A percentile compares a stretch with the other conserved stretches of the same genome.
Evolutionary conservation across 1,140 invertebrate genomes (phyloP).

Genomic region (Drosophila micromelanica): DNA sequence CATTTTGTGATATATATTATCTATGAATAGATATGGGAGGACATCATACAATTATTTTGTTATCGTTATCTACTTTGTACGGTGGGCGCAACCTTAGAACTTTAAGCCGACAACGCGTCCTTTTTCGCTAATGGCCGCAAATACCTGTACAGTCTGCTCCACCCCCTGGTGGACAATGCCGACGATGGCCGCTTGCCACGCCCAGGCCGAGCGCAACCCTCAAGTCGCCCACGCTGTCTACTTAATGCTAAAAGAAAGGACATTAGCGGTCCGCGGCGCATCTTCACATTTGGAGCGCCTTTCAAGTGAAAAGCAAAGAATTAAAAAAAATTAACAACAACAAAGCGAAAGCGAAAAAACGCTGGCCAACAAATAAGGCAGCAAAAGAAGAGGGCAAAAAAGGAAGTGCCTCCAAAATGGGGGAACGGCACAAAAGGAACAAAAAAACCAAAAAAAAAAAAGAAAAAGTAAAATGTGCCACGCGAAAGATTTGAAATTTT

Average conservation of each 20-base stretch:
- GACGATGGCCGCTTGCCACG: conserved; percentile 35
- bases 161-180: conserved; percentile 12
- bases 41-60: conserved; percentile 6
- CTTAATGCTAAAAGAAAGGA: conserved; percentile 83
- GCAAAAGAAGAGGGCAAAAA: neutral
- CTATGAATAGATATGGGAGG: neutral
- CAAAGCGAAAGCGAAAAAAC: conserved; percentile 8
- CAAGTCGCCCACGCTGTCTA: conserved; percentile 65
- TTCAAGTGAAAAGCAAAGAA: conserved; percentile 83
- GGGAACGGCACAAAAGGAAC: conserved; percentile 56
- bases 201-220: conserved; percentile 34
- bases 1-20: neutral
- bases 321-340: conserved; percentile 81
- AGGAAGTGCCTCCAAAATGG: conserved; percentile 38
- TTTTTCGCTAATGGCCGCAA: conserved; percentile 66
- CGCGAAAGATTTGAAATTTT: conserved; percentile 53
- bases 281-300: conserved; percentile 73
- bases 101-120: conserved; percentile 65
- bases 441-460: conserved; percentile 24
- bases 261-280: conserved; percentile 76
- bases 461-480: conserved; percentile 62
- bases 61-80: conserved; percentile 40
- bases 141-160: conserved; percentile 57
- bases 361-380: conserved; percentile 1
- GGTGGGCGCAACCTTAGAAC: conserved; percentile 56